A percentile compares a stretch with the other conserved stretches of the same genome.
These are phyloP conservation scores for Torymus auratus DNA, from an alignment of 2,888 invertebrate genomes.

Conservation along the genomic window DNA sequence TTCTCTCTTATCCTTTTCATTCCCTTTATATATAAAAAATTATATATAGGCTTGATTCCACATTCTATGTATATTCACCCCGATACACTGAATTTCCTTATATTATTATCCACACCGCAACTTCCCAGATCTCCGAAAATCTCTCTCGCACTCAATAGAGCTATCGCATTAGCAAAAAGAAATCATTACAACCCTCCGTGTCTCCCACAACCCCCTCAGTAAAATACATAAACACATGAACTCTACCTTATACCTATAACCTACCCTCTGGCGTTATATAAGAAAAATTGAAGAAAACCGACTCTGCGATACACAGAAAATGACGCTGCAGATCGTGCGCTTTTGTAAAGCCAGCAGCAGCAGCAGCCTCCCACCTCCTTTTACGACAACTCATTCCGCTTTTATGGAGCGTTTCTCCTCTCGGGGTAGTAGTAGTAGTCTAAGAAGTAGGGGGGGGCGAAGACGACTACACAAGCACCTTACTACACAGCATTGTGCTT, in stretches of 20 bases:
- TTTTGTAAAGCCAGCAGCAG: constrained; percentile 8
- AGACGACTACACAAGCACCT: constrained; percentile 13
- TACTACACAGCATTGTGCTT: constrained; percentile 5
- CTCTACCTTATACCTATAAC: too few species aligned
- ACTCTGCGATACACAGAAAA: neutral
- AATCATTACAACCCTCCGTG: neutral
- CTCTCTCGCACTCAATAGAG: neutral
- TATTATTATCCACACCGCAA: neutral
- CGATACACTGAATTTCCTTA: too few species aligned
- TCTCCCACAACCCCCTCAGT: neutral
- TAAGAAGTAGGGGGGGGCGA: neutral
- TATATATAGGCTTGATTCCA: too few species aligned
- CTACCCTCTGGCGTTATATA: neutral
- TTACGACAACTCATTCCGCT: constrained; percentile 22
- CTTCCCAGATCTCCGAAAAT: neutral
- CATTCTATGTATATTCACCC: too few species aligned
- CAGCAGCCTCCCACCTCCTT: neutral
- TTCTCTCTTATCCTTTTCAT: too few species aligned
- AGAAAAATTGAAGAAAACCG: constrained; percentile 7
- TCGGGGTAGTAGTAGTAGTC: neutral
- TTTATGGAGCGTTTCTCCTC: constrained; percentile 7
- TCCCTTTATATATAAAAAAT: too few species aligned
- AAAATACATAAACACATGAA: neutral
- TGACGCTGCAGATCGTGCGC: constrained; percentile 31
- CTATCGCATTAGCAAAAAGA: constrained; percentile 7